Percentiles rank a stretch among this genome's conserved stretches.
phyloP scores from a whole-genome alignment of 2,113 vertebrate genomes.

The Holacanthus passer region DNA sequence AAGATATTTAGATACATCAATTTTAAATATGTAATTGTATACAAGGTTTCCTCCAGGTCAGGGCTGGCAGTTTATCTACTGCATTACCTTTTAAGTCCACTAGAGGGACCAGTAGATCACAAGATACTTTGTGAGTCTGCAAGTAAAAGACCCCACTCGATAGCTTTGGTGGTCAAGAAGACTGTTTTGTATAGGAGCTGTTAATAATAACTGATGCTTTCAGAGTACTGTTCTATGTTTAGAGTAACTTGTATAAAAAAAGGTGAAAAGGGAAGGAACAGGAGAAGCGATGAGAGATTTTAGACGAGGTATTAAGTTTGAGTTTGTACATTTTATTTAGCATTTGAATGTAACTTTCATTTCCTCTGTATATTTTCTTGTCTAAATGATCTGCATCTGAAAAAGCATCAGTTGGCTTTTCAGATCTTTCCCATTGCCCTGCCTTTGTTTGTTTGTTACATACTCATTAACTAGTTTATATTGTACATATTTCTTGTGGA shows the following conservation, averaged over 20 bases:
- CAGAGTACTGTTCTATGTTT: background rate
- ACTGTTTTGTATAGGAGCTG: background rate
- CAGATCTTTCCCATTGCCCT: too few species aligned
- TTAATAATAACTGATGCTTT: background rate
- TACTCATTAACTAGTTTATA: background rate
- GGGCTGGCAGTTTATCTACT: background rate
- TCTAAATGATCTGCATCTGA: background rate
- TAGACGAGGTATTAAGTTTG: background rate
- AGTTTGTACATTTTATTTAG: background rate
- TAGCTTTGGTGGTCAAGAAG: background rate
- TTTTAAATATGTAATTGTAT: background rate
- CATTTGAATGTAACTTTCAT: background rate
- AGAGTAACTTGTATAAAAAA: background rate
- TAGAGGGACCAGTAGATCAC: slow-evolving; percentile 14
- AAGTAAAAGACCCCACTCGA: background rate
- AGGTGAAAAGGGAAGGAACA: background rate
- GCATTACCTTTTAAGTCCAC: slow-evolving; percentile 1
- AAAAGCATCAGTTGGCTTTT: background rate
- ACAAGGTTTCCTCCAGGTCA: background rate
- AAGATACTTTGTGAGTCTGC: background rate
- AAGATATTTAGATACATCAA: background rate
- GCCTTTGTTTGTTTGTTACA: background rate
- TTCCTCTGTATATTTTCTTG: background rate
- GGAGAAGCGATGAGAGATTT: background rate
- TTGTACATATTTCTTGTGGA: background rate